Base-by-base conservation (phyloP, 1,140 invertebrate genomes). In the Dendroctonus valens region DNA sequence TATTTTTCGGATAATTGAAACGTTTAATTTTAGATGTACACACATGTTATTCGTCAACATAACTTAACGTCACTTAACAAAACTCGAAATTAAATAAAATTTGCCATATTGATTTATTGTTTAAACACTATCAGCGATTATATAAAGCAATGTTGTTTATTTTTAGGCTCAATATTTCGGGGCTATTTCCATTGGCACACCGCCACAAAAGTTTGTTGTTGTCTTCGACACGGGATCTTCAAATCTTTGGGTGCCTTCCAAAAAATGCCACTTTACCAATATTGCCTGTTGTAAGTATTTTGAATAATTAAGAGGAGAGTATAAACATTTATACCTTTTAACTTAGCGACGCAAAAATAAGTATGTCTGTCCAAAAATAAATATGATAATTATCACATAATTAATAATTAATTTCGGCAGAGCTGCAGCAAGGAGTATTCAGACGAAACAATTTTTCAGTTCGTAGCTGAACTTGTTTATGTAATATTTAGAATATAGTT, bases 151-250 rank as follows among this genome's bases (percentile, higher is more conserved):
- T 52, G 9, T 52, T 6, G 6, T 9, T 26, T 52, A 15, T 52
- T 67, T 57, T 55, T 49, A 94, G 91, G 95, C 97, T 63, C 97
- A 99, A 81, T 99, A 99, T 80, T 99, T 93, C 82, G 97, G 97
- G 11, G 85, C 85, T 0, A 98, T 99, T 70, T 81, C 83, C 0
- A 96, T 99, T 80, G 97, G 97, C 63, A 91, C 86, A 46, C 97
- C 97, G 14, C 87, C 92, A 40, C 97, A 99, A 82, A 83, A 82
- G 0, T 99, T 99, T 79, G 91, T 88, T 70, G 96, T 99, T 52
- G 89, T 99, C 38, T 99, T 99, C 82, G 97, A 99, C 78, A 97
- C 97, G 7, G 97, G 97, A 57, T 98, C 96, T 1, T 97, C 96
- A 7, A 99, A 99, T 79, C 83, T 99, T 15, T 99, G 97, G 97